Evolutionary conservation across 2,113 vertebrate species (phyloP).

Genomic region (Ptilorrhoa leucosticta): DNA sequence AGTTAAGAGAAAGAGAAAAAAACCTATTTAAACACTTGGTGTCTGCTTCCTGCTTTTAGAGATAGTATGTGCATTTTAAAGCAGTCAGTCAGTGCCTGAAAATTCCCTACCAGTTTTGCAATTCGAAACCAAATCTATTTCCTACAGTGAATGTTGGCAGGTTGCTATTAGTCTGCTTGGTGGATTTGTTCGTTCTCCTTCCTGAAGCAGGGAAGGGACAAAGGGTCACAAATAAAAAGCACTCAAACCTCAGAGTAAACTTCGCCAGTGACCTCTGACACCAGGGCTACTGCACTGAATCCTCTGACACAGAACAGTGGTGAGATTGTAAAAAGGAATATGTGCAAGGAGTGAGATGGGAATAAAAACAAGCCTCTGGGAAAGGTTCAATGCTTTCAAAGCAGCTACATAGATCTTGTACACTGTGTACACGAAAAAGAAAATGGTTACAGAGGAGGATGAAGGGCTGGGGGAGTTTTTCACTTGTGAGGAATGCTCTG

Average conservation of each 20-base stretch:
- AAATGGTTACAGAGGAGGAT: background rate
- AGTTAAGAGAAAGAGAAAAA: slow-evolving; percentile 40
- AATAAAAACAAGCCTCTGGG: background rate
- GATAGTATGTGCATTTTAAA: background rate
- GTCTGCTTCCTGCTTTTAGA: background rate
- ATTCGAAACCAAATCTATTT: slow-evolving; percentile 5
- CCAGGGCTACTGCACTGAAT: background rate
- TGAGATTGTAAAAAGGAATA: background rate
- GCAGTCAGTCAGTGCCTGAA: background rate
- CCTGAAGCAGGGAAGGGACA: background rate
- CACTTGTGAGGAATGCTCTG: background rate
- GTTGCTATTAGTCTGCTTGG: background rate
- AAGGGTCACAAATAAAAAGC: background rate
- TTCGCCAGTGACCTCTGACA: background rate
- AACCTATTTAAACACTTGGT: background rate
- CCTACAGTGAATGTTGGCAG: background rate
- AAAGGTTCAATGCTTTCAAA: background rate
- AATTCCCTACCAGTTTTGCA: slow-evolving; percentile 24
- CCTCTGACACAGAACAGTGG: background rate
- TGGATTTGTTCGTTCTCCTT: background rate
- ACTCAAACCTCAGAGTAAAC: background rate
- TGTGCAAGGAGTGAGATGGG: background rate
- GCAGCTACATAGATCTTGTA: background rate
- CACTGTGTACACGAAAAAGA: background rate
- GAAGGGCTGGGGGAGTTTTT: background rate